Evolutionary conservation across 1,140 invertebrate genomes (phyloP), one percentile per base, ranked within the genome.

Genomic region (Sinella curviseta): DNA sequence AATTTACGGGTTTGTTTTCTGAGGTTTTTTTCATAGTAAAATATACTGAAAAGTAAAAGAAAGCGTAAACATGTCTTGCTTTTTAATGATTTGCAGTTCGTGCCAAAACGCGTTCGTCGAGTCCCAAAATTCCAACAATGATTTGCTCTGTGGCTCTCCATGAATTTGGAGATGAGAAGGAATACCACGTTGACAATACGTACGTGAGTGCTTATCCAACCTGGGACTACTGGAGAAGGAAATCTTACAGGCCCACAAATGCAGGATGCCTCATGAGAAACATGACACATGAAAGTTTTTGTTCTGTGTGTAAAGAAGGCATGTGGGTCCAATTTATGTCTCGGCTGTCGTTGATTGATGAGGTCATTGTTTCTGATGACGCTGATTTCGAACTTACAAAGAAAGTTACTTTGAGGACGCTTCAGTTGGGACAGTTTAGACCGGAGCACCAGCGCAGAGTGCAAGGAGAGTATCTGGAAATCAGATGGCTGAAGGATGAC

Each of bases 241-340:
- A 75, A 26, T 24, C 34, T 2, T 54, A 48, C 39, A n/a, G 74
- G 26, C 74, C 74, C 36, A 75, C 74, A 39, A 75, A 75, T 48
- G 39, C 34, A 8, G 74, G 74, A n/a, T 75, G 74, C 31, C 34
- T 75, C 39, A 75, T 75, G 74, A 75, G 74, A 75, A 75, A 75
- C 26, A 75, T 75, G 74, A 48, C 74, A 3, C 34, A 54, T 14
- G 39, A 36, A 54, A 8, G 24, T 1, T 75, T 75, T 48, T 75
- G 74, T 30, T 16, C 35, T 2, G 74, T 75, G 74, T 75, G 74
- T 30, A 12, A 75, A 48, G 74, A 75, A 75, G 34, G 35, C 36
- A 75, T 75, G 74, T 75, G 74, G 74, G 24, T 75, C 34, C 74
- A 75, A 48, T 75, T 75, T 48, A 8, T 75, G 34, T 36, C 34